Conservation (phyloP, 2,113 vertebrate species). For the Sinocyclocheilus anophthalmus region DNA sequence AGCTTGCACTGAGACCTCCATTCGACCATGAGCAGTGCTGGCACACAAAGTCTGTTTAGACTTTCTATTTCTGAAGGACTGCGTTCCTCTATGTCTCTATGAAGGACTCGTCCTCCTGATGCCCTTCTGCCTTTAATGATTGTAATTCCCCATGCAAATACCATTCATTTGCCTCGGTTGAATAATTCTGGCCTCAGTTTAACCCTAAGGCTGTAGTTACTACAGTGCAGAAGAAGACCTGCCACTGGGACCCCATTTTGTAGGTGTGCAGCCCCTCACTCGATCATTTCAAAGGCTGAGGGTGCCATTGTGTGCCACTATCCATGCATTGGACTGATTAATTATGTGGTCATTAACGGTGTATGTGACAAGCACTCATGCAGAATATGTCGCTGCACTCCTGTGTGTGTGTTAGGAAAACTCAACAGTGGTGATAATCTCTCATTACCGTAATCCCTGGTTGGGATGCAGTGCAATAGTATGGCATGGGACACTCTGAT, state of each 20-base stretch:
- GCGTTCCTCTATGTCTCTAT: slow-evolving; percentile 26
- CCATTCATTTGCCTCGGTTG: slow-evolving; percentile 85
- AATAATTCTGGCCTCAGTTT: slow-evolving; percentile 84
- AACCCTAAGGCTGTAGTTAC: slow-evolving; percentile 74
- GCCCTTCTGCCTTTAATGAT: slow-evolving; percentile 90
- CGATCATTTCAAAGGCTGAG: slow-evolving; percentile 38
- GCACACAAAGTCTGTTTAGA: slow-evolving; percentile 48
- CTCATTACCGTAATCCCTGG: slow-evolving; percentile 75
- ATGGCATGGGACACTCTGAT: slow-evolving; percentile 52
- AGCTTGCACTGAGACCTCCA: slow-evolving; percentile 33
- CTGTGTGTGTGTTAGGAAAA: slow-evolving; percentile 51
- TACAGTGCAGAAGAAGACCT: slow-evolving; percentile 52
- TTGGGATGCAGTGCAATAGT: slow-evolving; percentile 56
- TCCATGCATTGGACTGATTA: slow-evolving; percentile 40
- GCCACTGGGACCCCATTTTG: slow-evolving; percentile 47
- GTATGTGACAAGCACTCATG: slow-evolving; percentile 7
- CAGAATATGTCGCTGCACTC: not conserved
- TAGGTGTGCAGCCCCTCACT: slow-evolving; percentile 37
- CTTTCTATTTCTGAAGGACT: slow-evolving; percentile 29
- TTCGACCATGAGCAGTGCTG: slow-evolving; percentile 39
- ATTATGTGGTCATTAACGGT: slow-evolving; percentile 45
- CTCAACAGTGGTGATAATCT: slow-evolving; percentile 76
- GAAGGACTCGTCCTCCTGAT: slow-evolving; percentile 82
- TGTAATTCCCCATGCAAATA: slow-evolving; percentile 87
- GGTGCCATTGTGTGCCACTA: not conserved